Evolutionary conservation across 2,113 vertebrate genomes (phyloP), one percentile per base, ranked within the genome.

Genomic region (Eurystomus gularis): DNA sequence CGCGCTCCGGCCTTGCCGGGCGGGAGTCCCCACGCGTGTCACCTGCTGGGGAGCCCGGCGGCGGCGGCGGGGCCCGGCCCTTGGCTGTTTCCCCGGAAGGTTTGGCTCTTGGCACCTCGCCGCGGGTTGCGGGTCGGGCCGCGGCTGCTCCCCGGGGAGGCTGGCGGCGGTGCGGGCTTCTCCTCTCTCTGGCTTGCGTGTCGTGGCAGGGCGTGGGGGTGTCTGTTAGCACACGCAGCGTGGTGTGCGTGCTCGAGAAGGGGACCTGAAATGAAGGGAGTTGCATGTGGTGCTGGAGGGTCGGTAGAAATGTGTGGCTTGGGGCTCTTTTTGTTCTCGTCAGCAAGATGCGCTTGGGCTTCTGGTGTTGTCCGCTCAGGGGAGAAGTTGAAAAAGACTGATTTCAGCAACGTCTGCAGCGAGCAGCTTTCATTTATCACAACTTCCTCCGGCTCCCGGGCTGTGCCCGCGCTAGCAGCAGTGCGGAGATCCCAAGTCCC

Each of bases 151-250:
- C 1, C 6, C 31, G 2, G 37, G 33, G 26, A 10, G 1, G 82
- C 0, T 3, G 6, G 1, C 31, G 6, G 58, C 5, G 9, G 1
- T 2, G 68, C 17, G 66, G 8, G 40, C 37, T 35, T 48, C 46
- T 84, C 2, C 61, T 4, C 3, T 17, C 23, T 29, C 7, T 29
- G 49, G 62, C 1, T 10, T 6, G 1, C 11, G 73, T 18, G n/a
- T 40, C 76, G 24, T 60, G 82, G 61, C 39, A 42, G 75, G 78
- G 61, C 26, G 1, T 0, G 17, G 48, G 57, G 65, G 28, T 24
- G 25, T 8, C 28, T 23, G 9, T n/a, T 3, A 10, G 44, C 13
- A 5, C 15, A 24, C 6, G 0, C 0, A 0, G 64, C 0, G 16
- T 0, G 2, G 49, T 51, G 8, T 19, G 1, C 0, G 3, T 58